A percentile compares a stretch with the other conserved stretches of the same genome.
Evolutionary conservation across 2,113 vertebrate species (phyloP).

Genomic region (Rhea americana): DNA sequence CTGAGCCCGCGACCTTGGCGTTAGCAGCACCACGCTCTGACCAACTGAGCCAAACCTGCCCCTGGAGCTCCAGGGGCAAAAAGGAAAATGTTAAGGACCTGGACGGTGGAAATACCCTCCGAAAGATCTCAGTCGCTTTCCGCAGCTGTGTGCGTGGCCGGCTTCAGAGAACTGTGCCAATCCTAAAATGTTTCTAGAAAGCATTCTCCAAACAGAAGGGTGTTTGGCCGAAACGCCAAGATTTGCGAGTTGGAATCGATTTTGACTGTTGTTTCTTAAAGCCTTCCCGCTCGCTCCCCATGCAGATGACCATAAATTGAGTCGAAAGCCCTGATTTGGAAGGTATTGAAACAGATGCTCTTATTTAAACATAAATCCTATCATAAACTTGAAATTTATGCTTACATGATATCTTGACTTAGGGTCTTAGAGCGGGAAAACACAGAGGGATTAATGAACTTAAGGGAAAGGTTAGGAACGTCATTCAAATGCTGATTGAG

Average conservation of each 20-base stretch:
- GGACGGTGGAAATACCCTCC: conserved; percentile 5
- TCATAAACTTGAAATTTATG: conserved; percentile 71
- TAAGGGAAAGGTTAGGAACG: conserved; percentile 70
- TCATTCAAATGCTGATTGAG: conserved; percentile 71
- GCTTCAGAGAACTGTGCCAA: not conserved
- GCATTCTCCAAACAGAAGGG: not conserved
- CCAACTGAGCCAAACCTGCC: too few relatives aligned
- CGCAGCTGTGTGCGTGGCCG: not conserved
- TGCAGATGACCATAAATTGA: conserved; percentile 57
- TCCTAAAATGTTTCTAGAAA: not conserved
- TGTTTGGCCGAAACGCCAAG: not conserved
- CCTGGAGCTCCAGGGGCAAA: not conserved
- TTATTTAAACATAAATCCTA: conserved; percentile 71
- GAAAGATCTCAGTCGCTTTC: not conserved
- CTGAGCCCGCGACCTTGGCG: too few relatives aligned
- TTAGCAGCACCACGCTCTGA: too few relatives aligned
- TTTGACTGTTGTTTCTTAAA: conserved; percentile 42
- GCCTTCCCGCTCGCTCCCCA: conserved; percentile 47
- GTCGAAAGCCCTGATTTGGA: conserved; percentile 57
- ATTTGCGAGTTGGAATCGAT: conserved; percentile 64
- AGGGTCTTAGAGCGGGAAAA: conserved; percentile 68
- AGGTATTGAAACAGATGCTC: conserved; percentile 70
- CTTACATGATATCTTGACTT: conserved; percentile 69
- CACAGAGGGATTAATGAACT: conserved; percentile 72
- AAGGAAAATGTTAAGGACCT: not conserved